These are phyloP conservation scores for Ichneumon xanthorius DNA, from an alignment of 2,888 invertebrate genomes.

Conservation along the genomic window DNA sequence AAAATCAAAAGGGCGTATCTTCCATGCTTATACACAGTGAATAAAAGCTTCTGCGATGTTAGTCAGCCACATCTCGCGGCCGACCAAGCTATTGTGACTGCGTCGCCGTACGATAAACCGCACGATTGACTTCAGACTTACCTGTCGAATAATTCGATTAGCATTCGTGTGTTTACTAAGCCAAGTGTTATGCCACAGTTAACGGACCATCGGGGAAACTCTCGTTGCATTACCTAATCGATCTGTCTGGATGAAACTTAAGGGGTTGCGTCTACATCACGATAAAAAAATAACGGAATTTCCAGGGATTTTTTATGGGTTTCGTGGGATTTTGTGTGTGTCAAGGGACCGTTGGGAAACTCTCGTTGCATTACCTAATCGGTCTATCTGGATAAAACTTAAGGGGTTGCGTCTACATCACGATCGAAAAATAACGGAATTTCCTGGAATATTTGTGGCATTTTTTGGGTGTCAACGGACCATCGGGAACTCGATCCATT, in stretches of 20 bases:
- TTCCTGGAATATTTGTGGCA: too few species aligned
- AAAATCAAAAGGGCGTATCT: neutral
- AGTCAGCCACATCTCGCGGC: neutral
- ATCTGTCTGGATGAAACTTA: neutral
- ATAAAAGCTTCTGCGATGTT: neutral
- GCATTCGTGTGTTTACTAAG: constrained; percentile 12
- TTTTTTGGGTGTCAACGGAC: neutral
- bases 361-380: constrained; percentile 18
- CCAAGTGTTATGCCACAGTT: constrained; percentile 4
- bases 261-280: neutral
- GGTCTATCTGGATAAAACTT: neutral
- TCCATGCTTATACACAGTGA: neutral
- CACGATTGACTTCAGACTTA: neutral
- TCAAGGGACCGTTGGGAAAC: neutral
- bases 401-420: neutral
- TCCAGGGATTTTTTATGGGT: too few species aligned
- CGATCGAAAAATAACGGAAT: neutral
- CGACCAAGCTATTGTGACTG: neutral
- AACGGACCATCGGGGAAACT: constrained; percentile 8
- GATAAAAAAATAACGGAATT: neutral
- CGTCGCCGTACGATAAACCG: neutral
- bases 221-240: constrained; percentile 15
- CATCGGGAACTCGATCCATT: neutral
- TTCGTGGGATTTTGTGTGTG: too few species aligned
- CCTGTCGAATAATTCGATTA: constrained; percentile 15